Base-by-base conservation (phyloP, 2,888 invertebrate genomes). In the Scrobipalpa atriplicella region DNA sequence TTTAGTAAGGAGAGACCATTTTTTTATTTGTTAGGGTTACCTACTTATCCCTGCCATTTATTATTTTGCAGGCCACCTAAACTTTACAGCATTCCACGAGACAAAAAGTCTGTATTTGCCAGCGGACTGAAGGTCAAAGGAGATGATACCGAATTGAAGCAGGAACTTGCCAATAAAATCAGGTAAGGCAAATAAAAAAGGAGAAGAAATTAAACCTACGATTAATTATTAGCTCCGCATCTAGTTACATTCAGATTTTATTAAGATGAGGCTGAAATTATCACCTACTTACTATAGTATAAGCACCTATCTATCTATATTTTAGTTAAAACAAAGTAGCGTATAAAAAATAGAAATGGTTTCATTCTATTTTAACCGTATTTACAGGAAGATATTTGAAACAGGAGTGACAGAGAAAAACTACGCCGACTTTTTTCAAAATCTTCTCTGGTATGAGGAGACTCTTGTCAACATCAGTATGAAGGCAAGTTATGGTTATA, bases 401-500 rank as follows among this genome's bases (percentile, higher is more conserved):
- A 78, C 78, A 19, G 79, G 91, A 78, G 78, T 83, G 0, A 86
- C 92, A 5, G 69, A 70, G 54, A 75, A 82, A 0, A 93, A 92
- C 71, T 95, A 95, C 72, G 73, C 81, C 58, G 75, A 84, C 38
- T 94, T 89, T 71, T 95, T 95, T 75, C 93, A 93, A 67, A 82
- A 92, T 56, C 75, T 94, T 21, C 80, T 95, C 1, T 94, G 95
- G 93, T 85, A 95, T 73, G 95, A 95, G 73, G 95, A 95, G 82
- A 89, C 94, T 8, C 87, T 93, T 62, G 73, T 78, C 1, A 76
- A 81, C 61, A 73, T 81, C 9, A 87, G 87, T 70, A 73, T 83
- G 47, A 78, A 75, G 80, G 84, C 83, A 71, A 62, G 19, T 43
- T 5, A n/a, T n/a, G n/a, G n/a, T n/a, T n/a, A n/a, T n/a, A n/a